Conservation (phyloP, 2,113 vertebrate species). For the Colius striatus region DNA sequence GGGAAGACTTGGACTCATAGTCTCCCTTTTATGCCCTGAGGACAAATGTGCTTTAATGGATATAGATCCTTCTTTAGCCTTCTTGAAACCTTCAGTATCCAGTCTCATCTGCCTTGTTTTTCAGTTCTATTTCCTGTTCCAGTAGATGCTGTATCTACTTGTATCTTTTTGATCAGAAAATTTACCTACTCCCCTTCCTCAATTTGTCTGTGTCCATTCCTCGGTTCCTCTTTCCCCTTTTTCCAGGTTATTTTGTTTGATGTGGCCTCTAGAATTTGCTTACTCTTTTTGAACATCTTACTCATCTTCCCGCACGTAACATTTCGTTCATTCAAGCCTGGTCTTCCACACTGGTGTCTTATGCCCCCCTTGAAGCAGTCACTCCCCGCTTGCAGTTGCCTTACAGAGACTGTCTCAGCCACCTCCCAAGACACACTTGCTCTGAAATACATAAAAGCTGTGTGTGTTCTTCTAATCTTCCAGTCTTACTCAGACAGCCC, state of each 20-base stretch:
- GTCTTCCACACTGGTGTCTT: not conserved
- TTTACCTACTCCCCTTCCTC: not conserved
- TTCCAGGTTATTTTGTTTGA: not conserved
- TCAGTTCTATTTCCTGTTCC: not conserved
- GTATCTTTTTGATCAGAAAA: not conserved
- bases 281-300: not conserved
- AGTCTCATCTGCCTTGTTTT: not conserved
- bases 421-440: not conserved
- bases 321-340: not conserved
- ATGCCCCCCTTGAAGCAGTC: not conserved
- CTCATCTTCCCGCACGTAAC: not conserved
- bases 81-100: not conserved
- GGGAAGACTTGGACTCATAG: not conserved
- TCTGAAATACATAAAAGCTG: not conserved
- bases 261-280: not conserved
- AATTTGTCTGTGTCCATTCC: not conserved
- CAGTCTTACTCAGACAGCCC: not conserved
- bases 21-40: not conserved
- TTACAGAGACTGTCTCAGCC: not conserved
- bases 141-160: not conserved
- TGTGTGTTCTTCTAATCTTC: not conserved
- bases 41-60: not conserved
- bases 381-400: not conserved
- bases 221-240: not conserved
- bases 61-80: not conserved